A percentile compares a stretch with the other conserved stretches of the same genome.
Conservation (phyloP, 2,113 vertebrate species). For the Labeo catla region DNA sequence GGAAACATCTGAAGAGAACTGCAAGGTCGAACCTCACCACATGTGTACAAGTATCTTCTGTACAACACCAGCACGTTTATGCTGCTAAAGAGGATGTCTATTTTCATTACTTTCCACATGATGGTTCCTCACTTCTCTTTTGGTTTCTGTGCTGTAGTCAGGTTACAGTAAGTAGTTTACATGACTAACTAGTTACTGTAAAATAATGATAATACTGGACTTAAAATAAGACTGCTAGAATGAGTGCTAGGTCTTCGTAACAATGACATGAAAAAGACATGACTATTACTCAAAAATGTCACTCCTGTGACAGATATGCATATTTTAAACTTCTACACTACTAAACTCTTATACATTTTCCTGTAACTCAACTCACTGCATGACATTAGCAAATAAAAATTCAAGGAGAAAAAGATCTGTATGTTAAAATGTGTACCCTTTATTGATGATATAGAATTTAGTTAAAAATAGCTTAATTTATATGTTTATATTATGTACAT, state of each 20-base stretch:
- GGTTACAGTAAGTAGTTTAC: not conserved
- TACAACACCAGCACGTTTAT: not conserved
- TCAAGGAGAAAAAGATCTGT: not conserved
- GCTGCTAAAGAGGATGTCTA: not conserved
- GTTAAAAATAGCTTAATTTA: not conserved
- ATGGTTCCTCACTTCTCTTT: slow-evolving; percentile 7
- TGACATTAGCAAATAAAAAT: not conserved
- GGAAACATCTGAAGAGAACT: slow-evolving; percentile 78
- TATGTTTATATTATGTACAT: not conserved
- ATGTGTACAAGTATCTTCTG: not conserved
- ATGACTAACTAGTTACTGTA: not conserved
- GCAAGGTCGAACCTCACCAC: slow-evolving; percentile 66
- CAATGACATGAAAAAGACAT: not conserved
- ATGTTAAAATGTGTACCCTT: not conserved
- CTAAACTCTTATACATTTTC: not conserved
- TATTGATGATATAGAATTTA: not conserved
- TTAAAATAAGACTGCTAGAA: not conserved
- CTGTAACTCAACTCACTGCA: not conserved
- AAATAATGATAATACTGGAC: not conserved
- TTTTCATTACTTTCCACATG: not conserved
- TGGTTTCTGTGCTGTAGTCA: not conserved
- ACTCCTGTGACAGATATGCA: not conserved
- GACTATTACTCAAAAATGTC: not conserved
- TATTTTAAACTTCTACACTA: not conserved
- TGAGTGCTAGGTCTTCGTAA: not conserved